A percentile compares a stretch with the other conserved stretches of the same genome.
Conservation (phyloP, 2,888 invertebrate species). For the Allacma fusca region DNA sequence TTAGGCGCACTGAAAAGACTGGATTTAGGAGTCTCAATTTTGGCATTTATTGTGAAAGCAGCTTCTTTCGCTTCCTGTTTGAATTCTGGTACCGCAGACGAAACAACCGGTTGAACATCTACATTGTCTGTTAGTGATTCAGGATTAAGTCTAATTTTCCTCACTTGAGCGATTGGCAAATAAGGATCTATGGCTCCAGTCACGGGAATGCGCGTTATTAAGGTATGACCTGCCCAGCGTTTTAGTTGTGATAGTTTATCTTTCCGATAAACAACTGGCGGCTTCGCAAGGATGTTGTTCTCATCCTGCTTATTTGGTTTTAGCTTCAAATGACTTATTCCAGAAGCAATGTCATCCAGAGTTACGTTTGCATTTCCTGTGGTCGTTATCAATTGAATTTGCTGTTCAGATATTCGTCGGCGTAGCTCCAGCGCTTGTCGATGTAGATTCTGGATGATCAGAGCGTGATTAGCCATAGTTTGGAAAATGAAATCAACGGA, state of each 20-base stretch:
- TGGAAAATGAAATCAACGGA: not conserved
- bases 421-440: not conserved
- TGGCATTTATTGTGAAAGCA: too few species aligned
- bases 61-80: too few species aligned
- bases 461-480: conserved; percentile 26
- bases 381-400: not conserved
- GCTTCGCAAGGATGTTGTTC: not conserved
- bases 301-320: conserved; percentile 9
- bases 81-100: too few species aligned
- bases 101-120: too few species aligned
- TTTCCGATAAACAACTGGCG: not conserved
- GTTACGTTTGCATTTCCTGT: conserved; percentile 3
- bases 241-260: conserved; percentile 9
- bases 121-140: not conserved
- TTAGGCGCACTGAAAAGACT: too few species aligned
- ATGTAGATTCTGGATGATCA: conserved; percentile 23
- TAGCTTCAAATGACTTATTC: conserved; percentile 32
- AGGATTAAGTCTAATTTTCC: conserved; percentile 13
- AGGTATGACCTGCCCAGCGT: conserved; percentile 26
- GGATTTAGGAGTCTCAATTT: too few species aligned
- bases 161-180: not conserved
- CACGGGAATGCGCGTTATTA: conserved; percentile 34
- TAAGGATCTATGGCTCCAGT: conserved; percentile 38
- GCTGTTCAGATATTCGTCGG: not conserved
- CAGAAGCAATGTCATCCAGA: conserved; percentile 37